Conservation (phyloP, 1,140 invertebrate species). For the Pogonus chalceus region DNA sequence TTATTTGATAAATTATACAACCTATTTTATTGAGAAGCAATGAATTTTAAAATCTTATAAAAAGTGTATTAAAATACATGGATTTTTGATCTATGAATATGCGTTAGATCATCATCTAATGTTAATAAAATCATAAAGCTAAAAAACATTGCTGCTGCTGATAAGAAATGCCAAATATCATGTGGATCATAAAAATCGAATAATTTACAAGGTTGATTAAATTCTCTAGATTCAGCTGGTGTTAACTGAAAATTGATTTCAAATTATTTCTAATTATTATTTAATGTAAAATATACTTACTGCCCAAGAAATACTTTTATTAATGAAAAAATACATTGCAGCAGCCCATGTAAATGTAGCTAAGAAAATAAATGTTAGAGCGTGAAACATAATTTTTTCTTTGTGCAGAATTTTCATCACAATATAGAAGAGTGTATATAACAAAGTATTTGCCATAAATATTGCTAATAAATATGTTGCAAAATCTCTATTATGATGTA, state of each 20-base stretch:
- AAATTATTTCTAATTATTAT: conserved; percentile 8
- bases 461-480: conserved; percentile 71
- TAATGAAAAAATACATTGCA: conserved; percentile 65
- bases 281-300: conserved; percentile 34
- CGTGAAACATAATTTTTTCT: conserved; percentile 54
- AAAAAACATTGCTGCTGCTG: conserved; percentile 76
- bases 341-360: conserved; percentile 55
- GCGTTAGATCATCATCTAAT: conserved; percentile 65
- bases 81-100: conserved; percentile 56
- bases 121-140: conserved; percentile 75
- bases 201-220: conserved; percentile 65
- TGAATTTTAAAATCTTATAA: too few relatives aligned
- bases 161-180: conserved; percentile 85
- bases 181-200: conserved; percentile 78
- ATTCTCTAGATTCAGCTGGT: conserved; percentile 64
- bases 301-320: conserved; percentile 72
- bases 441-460: conserved; percentile 72
- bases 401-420: conserved; percentile 61
- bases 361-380: conserved; percentile 53
- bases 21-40: too few relatives aligned
- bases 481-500: conserved; percentile 61
- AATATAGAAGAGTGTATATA: conserved; percentile 78
- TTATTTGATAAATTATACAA: too few relatives aligned
- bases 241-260: conserved; percentile 47
- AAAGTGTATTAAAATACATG: conserved; percentile 58